Evolutionary conservation across 2,888 invertebrate species (phyloP), one percentile per base, ranked within the genome.

Genomic region (Cacoxenus indagator): DNA sequence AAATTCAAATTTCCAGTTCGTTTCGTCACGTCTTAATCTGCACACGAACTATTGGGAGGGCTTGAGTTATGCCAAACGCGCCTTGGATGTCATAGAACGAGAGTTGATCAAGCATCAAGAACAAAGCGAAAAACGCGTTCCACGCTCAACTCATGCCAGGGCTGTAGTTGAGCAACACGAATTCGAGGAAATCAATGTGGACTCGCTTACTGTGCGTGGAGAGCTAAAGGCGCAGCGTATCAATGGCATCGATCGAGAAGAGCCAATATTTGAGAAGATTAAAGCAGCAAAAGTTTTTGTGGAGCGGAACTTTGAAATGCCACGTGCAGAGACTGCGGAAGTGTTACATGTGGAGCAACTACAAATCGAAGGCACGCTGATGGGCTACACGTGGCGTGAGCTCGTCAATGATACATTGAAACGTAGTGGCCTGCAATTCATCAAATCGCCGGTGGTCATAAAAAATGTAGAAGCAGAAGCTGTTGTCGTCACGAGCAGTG

Each of bases 391-490:
- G 66, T 86, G 91, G 74, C 73, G 82, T 0, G 81, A 87, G 9
- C 78, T 92, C 29, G 70, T 89, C 26, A 84, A 89, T 65, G 87
- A 89, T 72, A 87, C 89, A 0, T 80, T 92, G 11, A 90, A 88
- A 81, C 88, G 86, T 22, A 74, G 75, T 1, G 91, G 90, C 54
- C 43, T 90, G 75, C 91, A 92, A 84, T 82, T 83, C 43, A 80
- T 91, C 4, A 87, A 84, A 29, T 75, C 82, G 2, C 64, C 76
- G 1, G 75, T 77, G 0, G 72, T 75, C 6, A 76, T 88, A 2
- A 70, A 65, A 46, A 80, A 82, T 46, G 72, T 90, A 6, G 73
- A 78, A 37, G 81, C 86, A 0, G 80, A 87, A 9, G 74, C 85
- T 22, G 70, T 89, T 0, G 67, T 78, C 14, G 77, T 83, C 8